These are phyloP conservation scores for Blomia tropicalis DNA, from an alignment of 2,888 invertebrate genomes.

Conservation along the genomic window DNA sequence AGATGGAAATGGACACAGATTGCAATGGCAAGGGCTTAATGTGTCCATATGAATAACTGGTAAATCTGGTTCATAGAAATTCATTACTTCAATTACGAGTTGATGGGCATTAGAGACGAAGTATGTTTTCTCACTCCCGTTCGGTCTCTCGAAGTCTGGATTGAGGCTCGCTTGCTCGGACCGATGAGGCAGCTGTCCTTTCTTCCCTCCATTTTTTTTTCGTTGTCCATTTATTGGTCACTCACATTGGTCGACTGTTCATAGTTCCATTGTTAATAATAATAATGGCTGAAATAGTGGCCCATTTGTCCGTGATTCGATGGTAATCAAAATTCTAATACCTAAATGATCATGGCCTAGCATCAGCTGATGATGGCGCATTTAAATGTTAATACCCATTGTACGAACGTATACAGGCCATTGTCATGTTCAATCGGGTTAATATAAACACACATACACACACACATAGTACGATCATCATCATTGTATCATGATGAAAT, in stretches of 20 bases:
- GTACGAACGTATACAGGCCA: neutral
- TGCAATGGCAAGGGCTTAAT: constrained; percentile 2
- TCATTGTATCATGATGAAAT: too few relatives aligned
- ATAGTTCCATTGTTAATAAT: neutral
- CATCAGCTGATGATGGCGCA: neutral
- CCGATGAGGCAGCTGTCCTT: neutral
- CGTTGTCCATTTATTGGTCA: constrained; percentile 13
- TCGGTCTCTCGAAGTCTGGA: neutral
- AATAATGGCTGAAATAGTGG: neutral
- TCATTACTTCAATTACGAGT: constrained; percentile 13
- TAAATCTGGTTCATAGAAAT: constrained; percentile 7
- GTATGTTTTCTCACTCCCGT: neutral
- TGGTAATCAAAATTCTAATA: constrained; percentile 14
- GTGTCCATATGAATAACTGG: constrained; percentile 13
- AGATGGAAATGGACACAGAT: constrained; percentile 4
- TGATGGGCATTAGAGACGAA: neutral
- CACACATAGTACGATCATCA: too few relatives aligned
- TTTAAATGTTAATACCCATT: constrained; percentile 1
- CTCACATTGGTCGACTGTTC: neutral
- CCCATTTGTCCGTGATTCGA: constrained; percentile 3
- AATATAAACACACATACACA: neutral
- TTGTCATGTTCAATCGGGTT: neutral
- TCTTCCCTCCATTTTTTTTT: neutral
- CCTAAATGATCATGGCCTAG: neutral
- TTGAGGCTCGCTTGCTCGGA: too few relatives aligned